Conservation (phyloP, 37 sponge, comb jelly and placozoan species). For the Corticium candelabrum region DNA sequence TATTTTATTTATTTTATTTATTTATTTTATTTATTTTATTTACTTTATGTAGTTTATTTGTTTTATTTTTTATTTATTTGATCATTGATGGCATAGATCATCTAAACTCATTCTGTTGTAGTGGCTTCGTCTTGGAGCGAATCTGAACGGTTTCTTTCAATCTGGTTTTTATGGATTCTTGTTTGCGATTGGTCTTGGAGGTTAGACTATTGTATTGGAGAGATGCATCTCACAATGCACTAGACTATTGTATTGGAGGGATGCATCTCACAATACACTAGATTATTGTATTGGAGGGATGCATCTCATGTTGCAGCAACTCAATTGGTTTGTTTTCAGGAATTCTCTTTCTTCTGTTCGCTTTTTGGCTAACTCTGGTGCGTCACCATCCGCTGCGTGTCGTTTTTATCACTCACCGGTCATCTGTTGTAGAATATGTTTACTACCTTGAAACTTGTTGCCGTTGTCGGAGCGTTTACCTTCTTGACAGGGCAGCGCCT, state of each 20-base stretch:
- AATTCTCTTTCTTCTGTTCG: not conserved
- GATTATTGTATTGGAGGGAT: too few relatives aligned
- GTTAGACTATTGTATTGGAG: not conserved
- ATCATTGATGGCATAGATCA: not conserved
- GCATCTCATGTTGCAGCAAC: too few relatives aligned
- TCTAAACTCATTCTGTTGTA: slow-evolving; percentile 5
- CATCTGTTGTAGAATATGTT: slow-evolving; percentile 69
- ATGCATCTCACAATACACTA: too few relatives aligned
- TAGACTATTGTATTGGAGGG: too few relatives aligned
- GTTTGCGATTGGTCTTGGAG: not conserved
- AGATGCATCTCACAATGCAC: too few relatives aligned
- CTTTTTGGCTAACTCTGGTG: not conserved
- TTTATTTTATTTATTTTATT: too few relatives aligned
- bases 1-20: too few relatives aligned
- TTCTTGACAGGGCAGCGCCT: slow-evolving; percentile 66
- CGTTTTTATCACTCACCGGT: too few relatives aligned
- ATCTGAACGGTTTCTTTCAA: not conserved
- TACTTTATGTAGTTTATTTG: too few relatives aligned
- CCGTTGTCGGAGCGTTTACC: slow-evolving; percentile 48
- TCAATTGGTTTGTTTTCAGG: not conserved
- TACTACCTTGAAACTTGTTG: slow-evolving; percentile 65
- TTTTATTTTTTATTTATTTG: too few relatives aligned
- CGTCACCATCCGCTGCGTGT: not conserved
- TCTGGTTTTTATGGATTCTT: not conserved
- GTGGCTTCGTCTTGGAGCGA: not conserved